Conservation (phyloP, 37 sponge, comb jelly and placozoan species). For the Chondrosia reniformis region DNA sequence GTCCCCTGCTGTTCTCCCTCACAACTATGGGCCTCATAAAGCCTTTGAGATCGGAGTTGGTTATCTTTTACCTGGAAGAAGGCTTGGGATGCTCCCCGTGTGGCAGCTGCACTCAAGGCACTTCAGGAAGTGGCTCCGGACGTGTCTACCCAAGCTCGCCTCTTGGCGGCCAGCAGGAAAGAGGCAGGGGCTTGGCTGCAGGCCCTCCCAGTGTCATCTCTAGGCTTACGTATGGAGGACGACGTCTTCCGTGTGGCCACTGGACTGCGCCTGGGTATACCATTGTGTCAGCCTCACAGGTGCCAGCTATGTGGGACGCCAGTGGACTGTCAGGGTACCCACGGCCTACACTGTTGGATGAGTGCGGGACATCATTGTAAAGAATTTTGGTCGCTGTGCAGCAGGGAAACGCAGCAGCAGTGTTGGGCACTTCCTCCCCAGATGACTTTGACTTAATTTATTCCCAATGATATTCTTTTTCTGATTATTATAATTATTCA, state of each 20-base stretch:
- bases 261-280: background rate
- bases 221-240: background rate
- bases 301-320: background rate
- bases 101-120: too few relatives aligned
- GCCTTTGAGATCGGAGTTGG: too few relatives aligned
- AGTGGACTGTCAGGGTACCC: background rate
- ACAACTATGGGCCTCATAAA: too few relatives aligned
- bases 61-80: too few relatives aligned
- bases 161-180: background rate
- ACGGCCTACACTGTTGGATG: background rate
- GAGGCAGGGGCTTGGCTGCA: background rate
- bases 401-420: too few relatives aligned
- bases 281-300: background rate
- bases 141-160: background rate
- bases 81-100: too few relatives aligned
- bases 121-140: background rate
- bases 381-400: too few relatives aligned
- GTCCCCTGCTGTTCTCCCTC: too few relatives aligned
- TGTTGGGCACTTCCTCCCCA: too few relatives aligned
- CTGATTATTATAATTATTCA: too few relatives aligned
- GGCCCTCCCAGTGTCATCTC: background rate
- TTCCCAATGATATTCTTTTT: too few relatives aligned
- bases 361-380: background rate
- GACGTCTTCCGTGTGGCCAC: background rate
- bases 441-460: too few relatives aligned